Evolutionary conservation across 2,113 vertebrate species (phyloP).

Genomic region (Triplophysa dalaica): DNA sequence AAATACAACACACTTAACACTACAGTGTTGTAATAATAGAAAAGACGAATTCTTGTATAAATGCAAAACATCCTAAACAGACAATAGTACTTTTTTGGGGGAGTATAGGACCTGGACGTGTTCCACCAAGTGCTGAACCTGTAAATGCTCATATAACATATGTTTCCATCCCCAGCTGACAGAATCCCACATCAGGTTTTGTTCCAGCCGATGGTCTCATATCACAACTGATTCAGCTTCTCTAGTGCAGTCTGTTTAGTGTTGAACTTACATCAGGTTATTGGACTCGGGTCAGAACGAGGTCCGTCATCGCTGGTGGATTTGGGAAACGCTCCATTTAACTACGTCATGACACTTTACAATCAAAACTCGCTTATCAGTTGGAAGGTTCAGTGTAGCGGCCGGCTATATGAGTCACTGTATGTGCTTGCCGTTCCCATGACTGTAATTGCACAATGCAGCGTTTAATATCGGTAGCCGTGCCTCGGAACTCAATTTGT

Average conservation of each 20-base stretch:
- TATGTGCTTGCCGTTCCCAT: slow-evolving; percentile 23
- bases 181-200: background rate
- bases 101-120: too few relatives aligned
- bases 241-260: slow-evolving; percentile 22
- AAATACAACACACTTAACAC: too few relatives aligned
- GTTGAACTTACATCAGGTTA: slow-evolving; percentile 7
- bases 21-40: too few relatives aligned
- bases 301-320: background rate
- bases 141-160: background rate
- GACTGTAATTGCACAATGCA: slow-evolving; percentile 8
- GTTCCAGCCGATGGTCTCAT: background rate
- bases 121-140: background rate
- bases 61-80: too few relatives aligned
- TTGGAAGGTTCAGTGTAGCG: background rate
- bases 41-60: too few relatives aligned
- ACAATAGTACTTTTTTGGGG: background rate
- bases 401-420: background rate
- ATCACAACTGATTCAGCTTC: slow-evolving; percentile 14
- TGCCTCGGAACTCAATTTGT: slow-evolving; percentile 2
- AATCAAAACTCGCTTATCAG: slow-evolving; percentile 11
- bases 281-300: slow-evolving; percentile 1
- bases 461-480: slow-evolving; percentile 7
- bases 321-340: background rate
- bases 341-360: background rate
- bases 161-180: slow-evolving; percentile 8